Percentiles rank a stretch among this genome's conserved stretches.
Evolutionary conservation across 2,113 vertebrate species (phyloP).

Genomic region (Zapus hudsonius): DNA sequence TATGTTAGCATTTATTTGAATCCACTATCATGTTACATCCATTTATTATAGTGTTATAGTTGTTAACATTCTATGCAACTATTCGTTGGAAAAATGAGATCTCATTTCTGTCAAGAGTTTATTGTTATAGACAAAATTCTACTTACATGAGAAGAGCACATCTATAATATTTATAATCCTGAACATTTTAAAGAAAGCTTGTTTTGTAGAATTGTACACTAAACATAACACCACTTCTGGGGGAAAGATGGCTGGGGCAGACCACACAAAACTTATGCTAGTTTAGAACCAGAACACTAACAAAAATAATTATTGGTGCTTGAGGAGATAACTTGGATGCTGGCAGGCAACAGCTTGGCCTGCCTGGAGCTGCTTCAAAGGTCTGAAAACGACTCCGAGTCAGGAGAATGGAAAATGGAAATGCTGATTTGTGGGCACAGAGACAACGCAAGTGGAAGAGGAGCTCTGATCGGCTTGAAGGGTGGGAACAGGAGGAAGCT

Average conservation of each 20-base stretch:
- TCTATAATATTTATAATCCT: not conserved
- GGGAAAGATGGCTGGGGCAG: not conserved
- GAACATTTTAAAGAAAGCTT: not conserved
- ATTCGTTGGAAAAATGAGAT: not conserved
- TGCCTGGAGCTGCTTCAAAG: not conserved
- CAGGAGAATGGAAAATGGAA: not conserved
- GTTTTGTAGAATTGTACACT: not conserved
- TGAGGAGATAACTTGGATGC: not conserved
- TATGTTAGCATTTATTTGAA: not conserved
- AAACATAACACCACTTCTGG: not conserved
- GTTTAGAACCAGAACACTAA: not conserved
- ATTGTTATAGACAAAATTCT: not conserved
- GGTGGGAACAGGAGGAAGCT: not conserved
- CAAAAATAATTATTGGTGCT: not conserved
- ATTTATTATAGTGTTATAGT: not conserved
- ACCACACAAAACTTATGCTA: not conserved
- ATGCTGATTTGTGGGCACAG: not conserved
- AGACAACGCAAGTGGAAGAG: no score
- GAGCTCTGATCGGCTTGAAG: not conserved
- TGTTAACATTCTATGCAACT: not conserved
- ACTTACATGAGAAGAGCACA: not conserved
- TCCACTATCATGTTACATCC: not conserved
- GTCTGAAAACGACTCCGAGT: not conserved
- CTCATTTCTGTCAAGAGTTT: not conserved
- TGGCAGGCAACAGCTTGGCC: not conserved